These are phyloP conservation scores for Caenorhabditis angaria DNA, from an alignment of 2,888 invertebrate genomes.

Conservation along the genomic window DNA sequence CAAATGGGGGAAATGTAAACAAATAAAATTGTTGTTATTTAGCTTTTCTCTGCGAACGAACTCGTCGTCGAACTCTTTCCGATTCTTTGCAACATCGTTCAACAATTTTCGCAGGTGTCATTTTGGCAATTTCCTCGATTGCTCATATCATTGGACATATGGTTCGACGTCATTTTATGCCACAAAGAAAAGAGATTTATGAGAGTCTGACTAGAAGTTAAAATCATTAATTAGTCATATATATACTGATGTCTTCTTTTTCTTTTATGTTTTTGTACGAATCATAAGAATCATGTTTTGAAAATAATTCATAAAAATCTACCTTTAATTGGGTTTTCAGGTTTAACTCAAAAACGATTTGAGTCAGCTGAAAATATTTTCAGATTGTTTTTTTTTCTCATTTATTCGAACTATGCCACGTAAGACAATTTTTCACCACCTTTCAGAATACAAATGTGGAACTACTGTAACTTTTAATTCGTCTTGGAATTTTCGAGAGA, in stretches of 20 bases:
- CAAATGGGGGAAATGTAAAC: not conserved
- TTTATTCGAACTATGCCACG: too few relatives aligned
- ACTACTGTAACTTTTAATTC: too few relatives aligned
- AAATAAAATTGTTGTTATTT: too few relatives aligned
- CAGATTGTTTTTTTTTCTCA: too few relatives aligned
- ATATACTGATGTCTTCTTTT: too few relatives aligned
- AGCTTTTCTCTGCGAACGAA: slow-evolving; percentile 68
- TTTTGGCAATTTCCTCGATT: slow-evolving; percentile 63
- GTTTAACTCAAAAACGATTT: too few relatives aligned
- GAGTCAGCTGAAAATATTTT: too few relatives aligned
- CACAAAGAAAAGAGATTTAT: slow-evolving; percentile 61
- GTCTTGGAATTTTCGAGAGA: too few relatives aligned
- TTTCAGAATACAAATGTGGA: too few relatives aligned
- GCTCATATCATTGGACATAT: slow-evolving; percentile 60
- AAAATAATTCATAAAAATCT: not conserved
- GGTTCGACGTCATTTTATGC: slow-evolving; percentile 60
- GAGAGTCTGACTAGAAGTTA: slow-evolving; percentile 41
- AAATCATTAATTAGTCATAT: too few relatives aligned
- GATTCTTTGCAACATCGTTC: slow-evolving; percentile 65
- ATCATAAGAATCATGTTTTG: not conserved
- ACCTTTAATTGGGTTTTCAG: not conserved
- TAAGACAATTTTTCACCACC: too few relatives aligned
- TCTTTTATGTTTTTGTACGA: not conserved
- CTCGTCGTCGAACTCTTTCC: slow-evolving; percentile 61
- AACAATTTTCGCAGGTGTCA: slow-evolving; percentile 65